Evolutionary conservation across 2,113 vertebrate genomes (phyloP), one percentile per base, ranked within the genome.

Genomic region (Pachycephala philippinensis): DNA sequence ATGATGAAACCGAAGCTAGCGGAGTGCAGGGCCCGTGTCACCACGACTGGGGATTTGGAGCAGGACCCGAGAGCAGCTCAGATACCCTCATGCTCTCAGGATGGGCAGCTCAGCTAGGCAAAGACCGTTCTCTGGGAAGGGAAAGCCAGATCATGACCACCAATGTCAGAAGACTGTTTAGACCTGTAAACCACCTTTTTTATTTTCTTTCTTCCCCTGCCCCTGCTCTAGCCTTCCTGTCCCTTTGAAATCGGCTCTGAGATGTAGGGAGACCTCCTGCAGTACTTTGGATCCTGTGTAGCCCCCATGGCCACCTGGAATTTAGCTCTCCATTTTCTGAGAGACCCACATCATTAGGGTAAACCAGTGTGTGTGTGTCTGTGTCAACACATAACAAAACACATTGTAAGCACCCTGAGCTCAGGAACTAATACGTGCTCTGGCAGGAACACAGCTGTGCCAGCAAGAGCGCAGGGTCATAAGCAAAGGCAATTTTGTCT

Each of bases 351-450:
- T 91, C 81, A 91, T 37, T 39, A 68, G 91, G 60, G 84, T 75
- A 81, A 95, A 76, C 39, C 84, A 84, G 90, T 0, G 5, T 84
- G 61, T 94, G 78, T 88, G 64, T 87, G 77, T 95, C 69, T 95
- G 84, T 97, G 93, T 96, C 94, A 97, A 92, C 91, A 89, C 93
- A 57, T 93, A 96, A 95, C 95, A 95, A 94, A 95, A 87, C 95
- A 93, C 87, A 82, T 72, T 95, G 94, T 96, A 75, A 5, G 74
- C 84, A 87, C 89, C 89, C 96, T 89, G 80, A 96, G 94, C 93
- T 94, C 94, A 95, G 93, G 94, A 94, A 95, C 87, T 39, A 49
- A 65, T 92, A 89, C 74, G 93, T 96, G 95, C 94, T 96, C 94
- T 97, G 96, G 95, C 93, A 91, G 87, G 80, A 82, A 39, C 89